Evolutionary conservation across 1,140 invertebrate species (phyloP).

Genomic region (Drosophila funebris): DNA sequence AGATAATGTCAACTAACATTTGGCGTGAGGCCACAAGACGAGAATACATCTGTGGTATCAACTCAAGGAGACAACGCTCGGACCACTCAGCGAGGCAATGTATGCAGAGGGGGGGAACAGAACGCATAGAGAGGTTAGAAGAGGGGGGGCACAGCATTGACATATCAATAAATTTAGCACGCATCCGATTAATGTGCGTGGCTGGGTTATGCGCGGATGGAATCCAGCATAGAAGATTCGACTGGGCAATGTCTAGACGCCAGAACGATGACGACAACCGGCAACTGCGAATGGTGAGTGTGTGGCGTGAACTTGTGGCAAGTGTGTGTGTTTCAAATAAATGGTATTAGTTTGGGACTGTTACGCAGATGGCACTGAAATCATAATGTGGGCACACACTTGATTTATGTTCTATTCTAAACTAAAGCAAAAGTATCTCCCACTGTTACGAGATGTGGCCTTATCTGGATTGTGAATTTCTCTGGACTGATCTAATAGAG

Average conservation of each 20-base stretch:
- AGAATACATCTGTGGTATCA: background rate
- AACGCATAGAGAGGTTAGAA: background rate
- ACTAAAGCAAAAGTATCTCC: background rate
- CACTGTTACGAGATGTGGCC: background rate
- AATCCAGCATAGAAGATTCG: slow-evolving; percentile 9
- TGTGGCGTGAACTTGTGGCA: slow-evolving; percentile 16
- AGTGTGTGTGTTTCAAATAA: slow-evolving; percentile 1
- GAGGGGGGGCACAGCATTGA: slow-evolving; percentile 33
- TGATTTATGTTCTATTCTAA: slow-evolving; percentile 61
- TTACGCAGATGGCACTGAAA: slow-evolving; percentile 39
- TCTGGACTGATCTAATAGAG: slow-evolving; percentile 61
- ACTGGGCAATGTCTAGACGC: slow-evolving; percentile 57
- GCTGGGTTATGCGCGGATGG: slow-evolving; percentile 5
- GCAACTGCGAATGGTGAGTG: background rate
- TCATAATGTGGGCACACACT: slow-evolving; percentile 41
- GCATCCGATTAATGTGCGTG: slow-evolving; percentile 68
- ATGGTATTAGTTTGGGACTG: slow-evolving; percentile 6
- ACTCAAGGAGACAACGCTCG: slow-evolving; percentile 12
- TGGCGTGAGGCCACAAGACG: slow-evolving; percentile 24
- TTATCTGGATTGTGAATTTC: slow-evolving; percentile 46
- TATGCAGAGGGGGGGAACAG: background rate
- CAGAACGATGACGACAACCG: slow-evolving; percentile 2
- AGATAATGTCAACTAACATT: slow-evolving; percentile 26
- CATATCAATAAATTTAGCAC: slow-evolving; percentile 78
- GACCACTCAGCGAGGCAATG: background rate